A percentile compares a stretch with the other conserved stretches of the same genome.
phyloP scores from a whole-genome alignment of 2,888 invertebrate species.

The Pachymerium ferrugineum region DNA sequence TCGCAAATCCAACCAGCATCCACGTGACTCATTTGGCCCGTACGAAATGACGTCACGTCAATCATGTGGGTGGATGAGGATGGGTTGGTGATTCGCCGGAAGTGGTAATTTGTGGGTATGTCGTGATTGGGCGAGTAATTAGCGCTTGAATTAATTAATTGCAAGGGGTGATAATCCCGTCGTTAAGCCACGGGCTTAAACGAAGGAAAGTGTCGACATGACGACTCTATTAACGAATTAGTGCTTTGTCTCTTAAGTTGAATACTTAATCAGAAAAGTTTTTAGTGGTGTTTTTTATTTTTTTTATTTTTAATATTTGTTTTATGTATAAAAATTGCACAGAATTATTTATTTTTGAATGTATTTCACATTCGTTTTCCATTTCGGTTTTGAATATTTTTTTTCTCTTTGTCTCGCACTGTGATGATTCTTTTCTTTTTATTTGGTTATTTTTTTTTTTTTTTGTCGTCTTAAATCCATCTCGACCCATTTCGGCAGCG shows the following conservation, averaged over 20 bases:
- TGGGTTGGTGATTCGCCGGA: not conserved
- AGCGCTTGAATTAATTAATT: not conserved
- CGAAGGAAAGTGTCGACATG: not conserved
- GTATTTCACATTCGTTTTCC: not conserved
- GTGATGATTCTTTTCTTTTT: not conserved
- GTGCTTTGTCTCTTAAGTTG: too few relatives aligned
- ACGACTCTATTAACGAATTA: not conserved
- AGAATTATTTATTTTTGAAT: too few relatives aligned
- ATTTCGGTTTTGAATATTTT: not conserved
- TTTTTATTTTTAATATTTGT: too few relatives aligned
- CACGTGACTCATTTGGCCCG: not conserved
- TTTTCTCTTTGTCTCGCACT: not conserved
- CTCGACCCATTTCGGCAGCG: constrained; percentile 1
- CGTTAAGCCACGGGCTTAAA: not conserved
- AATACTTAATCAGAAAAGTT: too few relatives aligned
- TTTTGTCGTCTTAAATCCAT: not conserved
- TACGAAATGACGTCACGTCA: not conserved
- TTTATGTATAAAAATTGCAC: too few relatives aligned
- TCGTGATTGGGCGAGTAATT: not conserved
- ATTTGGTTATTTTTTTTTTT: constrained; percentile 1
- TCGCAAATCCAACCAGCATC: not conserved
- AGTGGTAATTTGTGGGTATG: not conserved
- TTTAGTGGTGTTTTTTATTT: not conserved
- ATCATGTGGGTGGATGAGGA: not conserved
- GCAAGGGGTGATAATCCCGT: not conserved